These are phyloP conservation scores for Melanchra persicariae DNA, from an alignment of 2,888 invertebrate species.

Conservation along the genomic window DNA sequence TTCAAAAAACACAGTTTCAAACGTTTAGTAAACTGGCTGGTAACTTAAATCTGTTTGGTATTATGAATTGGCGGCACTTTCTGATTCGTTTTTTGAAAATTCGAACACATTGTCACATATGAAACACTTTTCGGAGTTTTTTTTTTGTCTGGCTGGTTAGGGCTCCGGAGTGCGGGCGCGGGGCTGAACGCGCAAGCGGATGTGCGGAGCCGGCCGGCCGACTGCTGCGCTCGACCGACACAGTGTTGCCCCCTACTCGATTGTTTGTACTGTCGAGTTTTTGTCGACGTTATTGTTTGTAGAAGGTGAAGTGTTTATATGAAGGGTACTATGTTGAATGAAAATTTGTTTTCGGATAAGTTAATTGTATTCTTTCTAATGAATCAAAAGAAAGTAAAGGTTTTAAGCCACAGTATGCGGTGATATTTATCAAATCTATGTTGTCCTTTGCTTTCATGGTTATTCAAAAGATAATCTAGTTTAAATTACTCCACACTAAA, in stretches of 20 bases:
- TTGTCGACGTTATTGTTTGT: constrained; percentile 58
- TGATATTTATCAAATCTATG: background rate
- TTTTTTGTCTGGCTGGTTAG: constrained; percentile 53
- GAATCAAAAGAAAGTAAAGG: background rate
- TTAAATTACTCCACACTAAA: background rate
- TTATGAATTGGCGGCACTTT: constrained; percentile 33
- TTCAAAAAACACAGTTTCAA: constrained; percentile 67
- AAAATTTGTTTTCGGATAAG: background rate
- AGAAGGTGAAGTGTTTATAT: constrained; percentile 24
- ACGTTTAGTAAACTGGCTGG: constrained; percentile 42
- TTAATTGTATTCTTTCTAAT: background rate
- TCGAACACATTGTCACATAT: constrained; percentile 65
- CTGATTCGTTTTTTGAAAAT: constrained; percentile 31
- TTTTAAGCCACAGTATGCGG: background rate
- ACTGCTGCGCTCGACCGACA: constrained; percentile 79
- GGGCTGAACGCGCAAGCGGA: constrained; percentile 88
- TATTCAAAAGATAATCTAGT: background rate
- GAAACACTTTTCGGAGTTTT: constrained; percentile 49
- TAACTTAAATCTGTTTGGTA: constrained; percentile 50
- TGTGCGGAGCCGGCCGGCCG: constrained; percentile 87
- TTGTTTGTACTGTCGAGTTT: constrained; percentile 78
- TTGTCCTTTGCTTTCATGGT: background rate
- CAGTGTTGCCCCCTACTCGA: constrained; percentile 82
- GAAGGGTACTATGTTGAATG: background rate
- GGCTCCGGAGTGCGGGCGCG: constrained; percentile 79